phyloP scores from a whole-genome alignment of 2,888 invertebrate genomes.

The Netelia melanura region DNA sequence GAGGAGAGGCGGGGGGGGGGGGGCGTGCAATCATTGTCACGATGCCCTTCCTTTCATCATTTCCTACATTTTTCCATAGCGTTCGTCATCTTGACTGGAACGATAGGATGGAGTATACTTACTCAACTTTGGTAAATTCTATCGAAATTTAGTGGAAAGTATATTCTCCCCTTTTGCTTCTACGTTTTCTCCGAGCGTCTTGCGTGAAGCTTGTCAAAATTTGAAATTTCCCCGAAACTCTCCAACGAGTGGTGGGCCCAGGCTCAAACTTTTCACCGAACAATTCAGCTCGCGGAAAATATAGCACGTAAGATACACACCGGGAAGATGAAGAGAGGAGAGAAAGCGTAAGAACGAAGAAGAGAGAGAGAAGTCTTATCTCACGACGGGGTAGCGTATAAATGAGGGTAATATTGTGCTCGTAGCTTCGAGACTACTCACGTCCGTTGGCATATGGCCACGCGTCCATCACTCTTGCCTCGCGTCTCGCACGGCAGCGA shows the following conservation, averaged over 20 bases:
- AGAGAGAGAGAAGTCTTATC: conserved; percentile 65
- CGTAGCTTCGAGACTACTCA: conserved; percentile 70
- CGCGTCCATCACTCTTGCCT: conserved; percentile 68
- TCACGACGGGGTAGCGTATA: conserved; percentile 66
- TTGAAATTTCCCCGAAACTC: conserved; percentile 60
- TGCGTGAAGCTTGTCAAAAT: conserved; percentile 54
- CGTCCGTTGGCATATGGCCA: conserved; percentile 70
- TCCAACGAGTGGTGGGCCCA: conserved; percentile 25
- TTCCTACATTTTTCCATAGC: conserved; percentile 10
- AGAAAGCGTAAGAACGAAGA: conserved; percentile 3
- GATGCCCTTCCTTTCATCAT: conserved; percentile 20
- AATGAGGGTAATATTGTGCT: conserved; percentile 72
- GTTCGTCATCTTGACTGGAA: not conserved
- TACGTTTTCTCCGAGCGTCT: conserved; percentile 8
- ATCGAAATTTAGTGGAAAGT: conserved; percentile 56
- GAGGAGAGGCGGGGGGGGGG: not conserved
- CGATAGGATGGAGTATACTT: conserved; percentile 2
- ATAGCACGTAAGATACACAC: conserved; percentile 46
- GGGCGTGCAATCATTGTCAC: conserved; percentile 3
- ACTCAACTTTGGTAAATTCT: conserved; percentile 51
- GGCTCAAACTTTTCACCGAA: conserved; percentile 54
- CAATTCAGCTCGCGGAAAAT: conserved; percentile 50
- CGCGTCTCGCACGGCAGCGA: conserved; percentile 25
- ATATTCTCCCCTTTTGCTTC: conserved; percentile 15
- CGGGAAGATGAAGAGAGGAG: conserved; percentile 32